phyloP scores from a whole-genome alignment of 37 sponge, comb jelly and placozoan genomes.

The Beroe forskalii region DNA sequence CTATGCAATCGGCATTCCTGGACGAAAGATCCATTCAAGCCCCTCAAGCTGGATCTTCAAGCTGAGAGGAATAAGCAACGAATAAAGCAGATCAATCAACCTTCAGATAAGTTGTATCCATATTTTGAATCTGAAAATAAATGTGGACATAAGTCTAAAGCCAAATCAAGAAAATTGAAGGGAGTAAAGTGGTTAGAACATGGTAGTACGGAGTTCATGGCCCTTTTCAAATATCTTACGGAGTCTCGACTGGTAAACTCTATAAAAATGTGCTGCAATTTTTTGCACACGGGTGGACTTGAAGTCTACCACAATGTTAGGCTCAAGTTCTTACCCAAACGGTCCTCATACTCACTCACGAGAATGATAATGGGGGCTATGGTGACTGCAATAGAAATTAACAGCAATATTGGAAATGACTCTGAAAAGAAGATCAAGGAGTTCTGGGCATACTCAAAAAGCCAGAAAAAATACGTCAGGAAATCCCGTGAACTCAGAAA shows the following conservation, averaged over 20 bases:
- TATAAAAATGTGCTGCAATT: background rate
- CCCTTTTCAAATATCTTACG: background rate
- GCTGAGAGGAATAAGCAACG: background rate
- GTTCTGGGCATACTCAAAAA: conserved; percentile 8
- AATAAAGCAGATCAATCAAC: background rate
- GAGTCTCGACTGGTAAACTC: background rate
- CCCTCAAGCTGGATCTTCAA: background rate
- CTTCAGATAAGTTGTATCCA: conserved; percentile 3
- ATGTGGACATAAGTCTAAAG: background rate
- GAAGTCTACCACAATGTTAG: no score
- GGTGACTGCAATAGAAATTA: conserved; percentile 3
- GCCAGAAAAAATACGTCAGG: conserved; percentile 16
- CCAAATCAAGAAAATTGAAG: background rate
- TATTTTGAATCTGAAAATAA: background rate
- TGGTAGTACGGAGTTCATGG: background rate
- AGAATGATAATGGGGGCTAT: background rate
- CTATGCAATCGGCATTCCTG: background rate
- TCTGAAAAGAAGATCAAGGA: background rate
- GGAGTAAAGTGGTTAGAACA: background rate
- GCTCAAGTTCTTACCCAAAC: background rate
- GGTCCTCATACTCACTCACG: background rate
- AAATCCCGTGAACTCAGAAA: background rate
- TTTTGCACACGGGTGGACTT: background rate
- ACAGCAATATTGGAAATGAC: background rate
- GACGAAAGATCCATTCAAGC: background rate